Evolutionary conservation across 2,888 invertebrate genomes (phyloP).

Genomic region (Blera fallax): DNA sequence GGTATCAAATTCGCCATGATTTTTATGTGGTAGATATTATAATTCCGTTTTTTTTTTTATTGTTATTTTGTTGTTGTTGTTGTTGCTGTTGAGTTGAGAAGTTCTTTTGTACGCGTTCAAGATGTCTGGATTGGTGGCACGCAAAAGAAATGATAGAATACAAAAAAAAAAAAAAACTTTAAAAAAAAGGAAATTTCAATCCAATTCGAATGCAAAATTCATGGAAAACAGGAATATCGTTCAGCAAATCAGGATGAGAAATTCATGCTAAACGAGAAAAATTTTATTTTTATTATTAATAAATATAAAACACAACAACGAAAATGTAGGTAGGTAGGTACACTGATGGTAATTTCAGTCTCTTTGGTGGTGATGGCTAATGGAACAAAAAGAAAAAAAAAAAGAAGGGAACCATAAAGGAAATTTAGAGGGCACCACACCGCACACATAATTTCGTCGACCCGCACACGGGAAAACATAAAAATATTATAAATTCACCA

Average conservation of each 20-base stretch:
- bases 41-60: background rate
- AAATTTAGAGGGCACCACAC: slow-evolving; percentile 34
- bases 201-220: slow-evolving; percentile 30
- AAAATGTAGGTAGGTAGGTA: too few relatives aligned
- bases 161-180: background rate
- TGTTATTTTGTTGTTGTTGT: too few relatives aligned
- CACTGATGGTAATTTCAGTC: background rate
- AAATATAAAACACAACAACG: background rate
- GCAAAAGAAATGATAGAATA: too few relatives aligned
- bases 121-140: slow-evolving; percentile 6
- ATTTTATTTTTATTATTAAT: background rate
- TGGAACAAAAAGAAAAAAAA: background rate
- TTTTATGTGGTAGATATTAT: background rate
- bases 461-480: slow-evolving; percentile 22
- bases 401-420: background rate
- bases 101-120: slow-evolving; percentile 6
- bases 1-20: slow-evolving; percentile 31
- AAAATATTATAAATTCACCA: slow-evolving; percentile 44
- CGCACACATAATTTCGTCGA: slow-evolving; percentile 2
- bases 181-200: background rate
- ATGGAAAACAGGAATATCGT: background rate
- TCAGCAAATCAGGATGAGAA: slow-evolving; percentile 1
- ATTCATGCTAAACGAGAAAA: slow-evolving; percentile 12
- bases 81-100: background rate
- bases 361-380: slow-evolving; percentile 26